phyloP scores from a whole-genome alignment of 2,113 vertebrate genomes.

The Willisornis vidua region DNA sequence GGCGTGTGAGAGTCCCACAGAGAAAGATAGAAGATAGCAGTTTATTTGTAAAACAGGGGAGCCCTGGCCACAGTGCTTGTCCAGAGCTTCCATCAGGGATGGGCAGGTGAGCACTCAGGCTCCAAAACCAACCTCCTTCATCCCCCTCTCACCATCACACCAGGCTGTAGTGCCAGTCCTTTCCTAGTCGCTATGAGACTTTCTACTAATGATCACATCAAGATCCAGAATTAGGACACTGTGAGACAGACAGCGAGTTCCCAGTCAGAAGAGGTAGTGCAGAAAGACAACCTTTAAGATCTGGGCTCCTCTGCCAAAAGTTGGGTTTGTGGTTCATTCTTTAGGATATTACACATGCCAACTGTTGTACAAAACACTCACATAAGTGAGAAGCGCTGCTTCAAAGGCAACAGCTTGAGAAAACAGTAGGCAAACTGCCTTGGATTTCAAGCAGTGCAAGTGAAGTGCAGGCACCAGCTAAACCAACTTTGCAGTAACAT shows the following conservation, averaged over 20 bases:
- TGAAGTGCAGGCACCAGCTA: not conserved
- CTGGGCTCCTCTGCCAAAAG: not conserved
- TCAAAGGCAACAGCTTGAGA: not conserved
- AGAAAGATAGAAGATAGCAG: constrained; percentile 24
- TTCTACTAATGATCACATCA: not conserved
- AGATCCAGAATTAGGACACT: not conserved
- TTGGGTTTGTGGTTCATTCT: not conserved
- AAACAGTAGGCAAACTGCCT: not conserved
- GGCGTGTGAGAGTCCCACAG: not conserved
- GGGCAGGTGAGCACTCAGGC: not conserved
- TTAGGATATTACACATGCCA: not conserved
- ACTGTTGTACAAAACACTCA: not conserved
- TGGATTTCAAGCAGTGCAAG: not conserved
- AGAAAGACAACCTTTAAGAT: not conserved
- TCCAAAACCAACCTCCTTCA: not conserved
- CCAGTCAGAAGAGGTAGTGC: not conserved
- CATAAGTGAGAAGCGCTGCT: not conserved
- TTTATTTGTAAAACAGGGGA: not conserved
- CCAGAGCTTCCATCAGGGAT: not conserved
- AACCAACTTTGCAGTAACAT: not conserved
- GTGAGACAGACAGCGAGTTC: not conserved
- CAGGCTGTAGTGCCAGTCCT: not conserved
- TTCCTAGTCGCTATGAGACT: not conserved
- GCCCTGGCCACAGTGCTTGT: not conserved
- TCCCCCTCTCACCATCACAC: not conserved